Evolutionary conservation across 2,113 vertebrate species (phyloP), one percentile per base, ranked within the genome.

Genomic region (Rousettus leschenaultii): DNA sequence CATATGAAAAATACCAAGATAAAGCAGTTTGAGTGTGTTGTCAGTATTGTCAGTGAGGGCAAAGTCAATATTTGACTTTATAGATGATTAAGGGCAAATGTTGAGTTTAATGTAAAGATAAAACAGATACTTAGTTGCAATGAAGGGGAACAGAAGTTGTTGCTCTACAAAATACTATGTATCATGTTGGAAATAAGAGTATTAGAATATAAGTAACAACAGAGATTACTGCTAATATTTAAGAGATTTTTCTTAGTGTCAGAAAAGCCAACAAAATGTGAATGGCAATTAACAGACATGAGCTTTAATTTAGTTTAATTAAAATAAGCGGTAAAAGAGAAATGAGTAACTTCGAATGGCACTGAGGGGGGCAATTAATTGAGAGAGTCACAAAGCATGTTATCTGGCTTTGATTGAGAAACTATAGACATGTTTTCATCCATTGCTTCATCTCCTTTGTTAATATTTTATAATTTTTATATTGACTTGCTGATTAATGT

Each of bases 61-160:
- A 93, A 95, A 92, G 90, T 88, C 89, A 95, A 70, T 80, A 71
- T 96, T 95, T 94, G 78, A 90, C 97, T 97, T 97, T 91, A 91
- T n/a, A 93, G 71, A 82, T 26, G 48, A 82, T 85, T 86, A 91
- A 15, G 45, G 43, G 40, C 7, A 93, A 94, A 70, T 6, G 7
- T 90, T 92, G 65, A 96, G 43, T 73, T 53, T 57, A 48, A 73
- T 51, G 13, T 53, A 89, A 3, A 92, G 66, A 79, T 51, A 86
- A 65, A 93, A 93, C 61, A 95, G n/a, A 93, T 71, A 95, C 22
- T 5, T 91, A 84, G n/a, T 86, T 97, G 95, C 94, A 95, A 65
- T 97, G 91, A 93, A 65, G 43, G 71, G 35, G 71, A 97, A 97
- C 78, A 96, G 74, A 93, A 97, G 57, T 71, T 35, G 28, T 75